Conservation (phyloP, 1,140 invertebrate genomes). For the silkworm (Bombyx mori) region DNA sequence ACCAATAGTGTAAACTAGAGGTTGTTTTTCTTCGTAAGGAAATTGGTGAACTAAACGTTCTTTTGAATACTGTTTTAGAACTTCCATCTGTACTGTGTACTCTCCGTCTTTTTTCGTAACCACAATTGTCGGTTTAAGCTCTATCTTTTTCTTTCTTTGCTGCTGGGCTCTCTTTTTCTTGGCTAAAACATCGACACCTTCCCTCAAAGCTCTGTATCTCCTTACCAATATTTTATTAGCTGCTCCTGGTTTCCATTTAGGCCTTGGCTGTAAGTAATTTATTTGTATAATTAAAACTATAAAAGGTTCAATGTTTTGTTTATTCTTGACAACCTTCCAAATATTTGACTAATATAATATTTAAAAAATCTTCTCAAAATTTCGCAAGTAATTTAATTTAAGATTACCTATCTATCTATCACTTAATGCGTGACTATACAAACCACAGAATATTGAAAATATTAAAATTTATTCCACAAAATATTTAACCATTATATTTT, state of each 20-base stretch:
- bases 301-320: slow-evolving; percentile 3
- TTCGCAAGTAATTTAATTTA: neutral
- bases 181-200: slow-evolving; percentile 45
- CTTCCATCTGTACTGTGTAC: slow-evolving; percentile 62
- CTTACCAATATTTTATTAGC: slow-evolving; percentile 48
- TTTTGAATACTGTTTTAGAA: slow-evolving; percentile 61
- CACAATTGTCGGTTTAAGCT: slow-evolving; percentile 53
- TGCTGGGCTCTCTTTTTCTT: slow-evolving; percentile 60
- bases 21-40: slow-evolving; percentile 60
- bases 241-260: slow-evolving; percentile 55
- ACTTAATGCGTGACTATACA: neutral
- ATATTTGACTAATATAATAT: no score
- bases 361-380: no score
- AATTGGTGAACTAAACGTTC: slow-evolving; percentile 52
- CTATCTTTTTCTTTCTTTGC: slow-evolving; percentile 54
- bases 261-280: slow-evolving; percentile 31
- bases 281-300: neutral
- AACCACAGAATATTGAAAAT: no score
- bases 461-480: neutral
- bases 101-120: slow-evolving; percentile 56
- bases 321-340: no score
- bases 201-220: slow-evolving; percentile 44
- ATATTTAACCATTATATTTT: no score
- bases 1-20: slow-evolving; percentile 53
- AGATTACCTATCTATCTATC: neutral